phyloP scores from a whole-genome alignment of 2,888 invertebrate genomes.

The Pollenia griseotomentosa region DNA sequence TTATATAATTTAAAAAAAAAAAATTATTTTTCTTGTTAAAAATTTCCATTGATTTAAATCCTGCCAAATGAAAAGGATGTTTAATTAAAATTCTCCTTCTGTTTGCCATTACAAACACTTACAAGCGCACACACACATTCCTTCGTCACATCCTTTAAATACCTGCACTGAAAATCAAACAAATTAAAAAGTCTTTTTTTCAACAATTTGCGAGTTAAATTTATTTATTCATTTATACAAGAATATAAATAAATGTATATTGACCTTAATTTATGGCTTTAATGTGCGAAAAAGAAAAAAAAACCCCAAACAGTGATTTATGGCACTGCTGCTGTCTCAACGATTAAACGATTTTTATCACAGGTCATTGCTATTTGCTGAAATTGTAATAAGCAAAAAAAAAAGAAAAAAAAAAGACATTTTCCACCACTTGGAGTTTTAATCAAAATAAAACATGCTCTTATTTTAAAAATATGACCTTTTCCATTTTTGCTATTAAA shows the following conservation, averaged over 20 bases:
- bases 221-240: slow-evolving; percentile 22
- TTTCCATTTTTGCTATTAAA: not conserved
- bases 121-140: not conserved
- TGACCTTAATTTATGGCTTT: slow-evolving; percentile 65
- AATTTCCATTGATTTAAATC: slow-evolving; percentile 4
- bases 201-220: not conserved
- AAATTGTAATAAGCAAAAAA: slow-evolving; percentile 24
- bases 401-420: not conserved
- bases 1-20: not conserved
- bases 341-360: not conserved
- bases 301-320: slow-evolving; percentile 62
- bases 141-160: not conserved
- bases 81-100: slow-evolving; percentile 42
- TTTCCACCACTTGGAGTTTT: slow-evolving; percentile 56
- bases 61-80: not conserved
- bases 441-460: slow-evolving; percentile 56
- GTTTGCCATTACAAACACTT: not conserved
- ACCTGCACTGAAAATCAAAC: slow-evolving; percentile 41
- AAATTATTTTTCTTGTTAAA: not conserved
- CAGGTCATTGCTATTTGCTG: slow-evolving; percentile 27
- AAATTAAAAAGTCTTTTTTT: slow-evolving; percentile 57
- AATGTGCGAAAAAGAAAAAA: slow-evolving; percentile 21
- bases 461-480: slow-evolving; percentile 41
- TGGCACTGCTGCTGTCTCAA: slow-evolving; percentile 39
- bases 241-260: slow-evolving; percentile 3